Evolutionary conservation across 2,113 vertebrate species (phyloP), one percentile per base, ranked within the genome.

Genomic region (Ictalurus furcatus): DNA sequence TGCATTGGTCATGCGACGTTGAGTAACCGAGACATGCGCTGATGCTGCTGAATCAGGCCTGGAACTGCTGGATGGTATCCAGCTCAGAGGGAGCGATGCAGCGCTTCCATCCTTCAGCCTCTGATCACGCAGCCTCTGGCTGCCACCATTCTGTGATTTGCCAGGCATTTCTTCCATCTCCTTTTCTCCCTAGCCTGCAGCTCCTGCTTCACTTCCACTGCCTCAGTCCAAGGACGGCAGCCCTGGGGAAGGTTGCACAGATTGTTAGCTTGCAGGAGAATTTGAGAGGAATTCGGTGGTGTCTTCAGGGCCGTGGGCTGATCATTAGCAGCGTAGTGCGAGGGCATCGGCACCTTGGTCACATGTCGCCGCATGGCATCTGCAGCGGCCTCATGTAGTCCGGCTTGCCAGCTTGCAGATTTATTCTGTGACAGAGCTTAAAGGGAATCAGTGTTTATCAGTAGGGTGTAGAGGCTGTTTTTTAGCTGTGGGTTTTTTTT

Each of bases 341-440:
- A 95, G 95, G 97, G 97, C 97, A 98, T 98, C 97, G 97, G 97
- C 97, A 97, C 97, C 97, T 95, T 95, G 96, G 95, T 99, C 98
- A 98, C 98, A 99, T 98, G 97, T 97, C 97, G 96, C 96, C 96
- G 94, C 95, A 96, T 97, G 97, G 96, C 96, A 96, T 94, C 94
- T 92, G 93, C 95, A 93, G 90, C 87, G 87, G 91, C 93, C 91
- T 91, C 94, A 93, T 93, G 93, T 91, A 90, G 92, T 95, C 95
- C 95, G 93, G 94, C 92, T 92, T 90, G 84, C 90, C 94, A 82
- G 90, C 92, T 90, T 90, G 88, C 92, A 84, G 78, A 86, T 74
- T 87, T 34, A 56, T 80, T 89, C 79, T 63, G 59, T 88, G 58
- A 79, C 52, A 30, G 67, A 63, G 88, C 86, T 90, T 84, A 71